Evolutionary conservation across 1,140 invertebrate species (phyloP).

Genomic region (Drosophila triauraria): DNA sequence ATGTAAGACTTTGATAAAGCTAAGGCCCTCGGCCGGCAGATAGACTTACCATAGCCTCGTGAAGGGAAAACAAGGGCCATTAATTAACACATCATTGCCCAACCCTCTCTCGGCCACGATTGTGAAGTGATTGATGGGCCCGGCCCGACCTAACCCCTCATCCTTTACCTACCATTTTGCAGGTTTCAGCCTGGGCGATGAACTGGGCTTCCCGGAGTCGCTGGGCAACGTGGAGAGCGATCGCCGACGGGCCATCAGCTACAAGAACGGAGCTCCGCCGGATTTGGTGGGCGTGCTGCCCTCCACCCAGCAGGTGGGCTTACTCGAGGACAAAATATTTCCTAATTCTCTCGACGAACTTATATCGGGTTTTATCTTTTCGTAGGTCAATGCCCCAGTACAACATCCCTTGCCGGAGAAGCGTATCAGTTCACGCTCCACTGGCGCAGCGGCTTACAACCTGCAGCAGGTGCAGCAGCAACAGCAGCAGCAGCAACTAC

Average conservation of each 20-base stretch:
- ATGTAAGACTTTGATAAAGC: conserved; percentile 37
- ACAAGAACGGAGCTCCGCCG: conserved; percentile 86
- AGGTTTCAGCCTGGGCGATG: conserved; percentile 94
- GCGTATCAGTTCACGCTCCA: conserved; percentile 70
- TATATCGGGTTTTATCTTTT: background rate
- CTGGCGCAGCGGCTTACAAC: conserved; percentile 58
- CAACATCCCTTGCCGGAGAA: conserved; percentile 68
- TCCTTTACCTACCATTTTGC: conserved; percentile 10
- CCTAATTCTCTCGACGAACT: background rate
- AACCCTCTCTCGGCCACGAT: conserved; percentile 36
- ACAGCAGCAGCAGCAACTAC: conserved; percentile 24
- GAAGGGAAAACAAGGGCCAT: conserved; percentile 51
- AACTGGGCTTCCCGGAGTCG: conserved; percentile 92
- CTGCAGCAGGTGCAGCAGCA: conserved; percentile 64
- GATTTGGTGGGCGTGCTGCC: conserved; percentile 72
- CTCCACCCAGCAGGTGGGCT: conserved; percentile 58
- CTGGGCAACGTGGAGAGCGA: conserved; percentile 90
- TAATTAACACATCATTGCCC: conserved; percentile 62
- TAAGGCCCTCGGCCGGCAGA: conserved; percentile 6
- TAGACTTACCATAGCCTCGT: conserved; percentile 16
- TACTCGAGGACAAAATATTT: background rate
- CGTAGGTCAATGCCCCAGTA: conserved; percentile 17
- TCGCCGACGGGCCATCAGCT: conserved; percentile 88
- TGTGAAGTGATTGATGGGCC: conserved; percentile 51
- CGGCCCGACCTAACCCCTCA: conserved; percentile 20